Base-by-base conservation (phyloP, 1,140 invertebrate species). In the Platyscapa corneri region DNA sequence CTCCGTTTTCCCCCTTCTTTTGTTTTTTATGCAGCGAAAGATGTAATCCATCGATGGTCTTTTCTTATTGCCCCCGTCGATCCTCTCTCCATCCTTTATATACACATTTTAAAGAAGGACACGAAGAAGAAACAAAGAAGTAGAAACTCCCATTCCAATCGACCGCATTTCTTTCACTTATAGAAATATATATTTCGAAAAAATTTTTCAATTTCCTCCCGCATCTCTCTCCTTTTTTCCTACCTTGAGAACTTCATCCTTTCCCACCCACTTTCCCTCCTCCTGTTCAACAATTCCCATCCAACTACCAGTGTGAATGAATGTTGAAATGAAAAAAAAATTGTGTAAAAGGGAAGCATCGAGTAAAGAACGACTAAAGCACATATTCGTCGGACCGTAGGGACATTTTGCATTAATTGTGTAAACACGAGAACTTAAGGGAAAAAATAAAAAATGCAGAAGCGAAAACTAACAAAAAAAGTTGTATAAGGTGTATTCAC, bases 391-490 rank as follows among this genome's bases (percentile, higher is more conserved):
- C 91, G 91, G 90, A 92, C 89, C 90, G 92, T 91, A 92, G 92
- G 91, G 90, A 92, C 92, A 93, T 90, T 90, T 93, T 92, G 90
- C 92, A 91, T 92, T 92, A 91, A 93, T 93, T 92, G 91, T 92
- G 91, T 92, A 92, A 92, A 91, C 90, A 92, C 90, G 89, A 91
- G 90, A 91, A 92, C 89, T 91, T 90, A 91, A 91, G 89, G 90
- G 89, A 90, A 92, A 89, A 92, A 92, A 91, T 89, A 89, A 92
- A 90, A 89, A 88, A 89, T 88, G 83, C 86, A 89, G 88, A 87
- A 84, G 86, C 86, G 86, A 87, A 88, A 88, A 89, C 85, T 88
- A 87, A 88, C 88, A 90, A 87, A 89, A 88, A 87, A 86, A 86
- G 67, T 84, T 81, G 53, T 82, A 78, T 53, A 56, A 80, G 16